A percentile compares a stretch with the other conserved stretches of the same genome.
Conservation (phyloP, 2,113 vertebrate genomes). For the Triplophysa rosa region DNA sequence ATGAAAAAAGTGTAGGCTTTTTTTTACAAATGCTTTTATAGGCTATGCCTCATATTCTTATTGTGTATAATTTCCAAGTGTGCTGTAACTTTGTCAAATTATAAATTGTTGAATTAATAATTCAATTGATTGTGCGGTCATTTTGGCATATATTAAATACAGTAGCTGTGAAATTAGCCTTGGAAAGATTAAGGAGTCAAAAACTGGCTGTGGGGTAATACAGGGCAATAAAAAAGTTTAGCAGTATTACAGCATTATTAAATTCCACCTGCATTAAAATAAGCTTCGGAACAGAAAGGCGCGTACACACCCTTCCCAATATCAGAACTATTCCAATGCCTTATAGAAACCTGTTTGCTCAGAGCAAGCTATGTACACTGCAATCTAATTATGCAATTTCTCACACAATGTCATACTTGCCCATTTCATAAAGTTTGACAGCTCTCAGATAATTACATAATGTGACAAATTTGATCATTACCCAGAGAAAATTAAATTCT, state of each 20-base stretch:
- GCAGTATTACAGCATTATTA: conserved; percentile 8
- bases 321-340: conserved; percentile 8
- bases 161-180: too few relatives aligned
- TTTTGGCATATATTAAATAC: too few relatives aligned
- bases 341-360: conserved; percentile 35
- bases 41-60: too few relatives aligned
- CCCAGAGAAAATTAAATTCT: conserved; percentile 52
- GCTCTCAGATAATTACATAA: conserved; percentile 54
- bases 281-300: not conserved
- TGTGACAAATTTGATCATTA: conserved; percentile 55
- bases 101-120: too few relatives aligned
- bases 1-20: too few relatives aligned
- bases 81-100: too few relatives aligned
- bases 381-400: conserved; percentile 45
- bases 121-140: too few relatives aligned
- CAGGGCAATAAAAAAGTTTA: not conserved
- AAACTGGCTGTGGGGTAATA: not conserved
- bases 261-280: conserved; percentile 28
- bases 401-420: conserved; percentile 48
- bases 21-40: too few relatives aligned
- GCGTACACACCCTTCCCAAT: conserved; percentile 1
- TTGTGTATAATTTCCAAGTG: too few relatives aligned
- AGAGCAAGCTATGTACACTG: conserved; percentile 31
- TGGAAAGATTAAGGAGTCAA: too few relatives aligned
- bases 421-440: conserved; percentile 51